Percentiles rank a stretch among this genome's conserved stretches.
Evolutionary conservation across 2,797 vertebrate species (phyloP).

Genomic region (Chelon labrosus): DNA sequence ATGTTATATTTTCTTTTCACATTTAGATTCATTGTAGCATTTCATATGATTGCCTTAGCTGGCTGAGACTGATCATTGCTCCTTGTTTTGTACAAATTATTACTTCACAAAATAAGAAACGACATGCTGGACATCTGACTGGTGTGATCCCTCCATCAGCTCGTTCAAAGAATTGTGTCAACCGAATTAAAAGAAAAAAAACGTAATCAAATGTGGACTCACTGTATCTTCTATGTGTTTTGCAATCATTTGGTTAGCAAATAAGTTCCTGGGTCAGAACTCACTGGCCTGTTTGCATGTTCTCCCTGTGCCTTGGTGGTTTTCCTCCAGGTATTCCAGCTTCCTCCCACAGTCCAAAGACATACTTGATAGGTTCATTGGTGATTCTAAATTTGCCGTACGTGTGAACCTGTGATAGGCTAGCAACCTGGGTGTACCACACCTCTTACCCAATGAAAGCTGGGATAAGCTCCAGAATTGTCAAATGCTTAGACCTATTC

Average conservation of each 20-base stretch:
- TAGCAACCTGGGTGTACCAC: too few relatives aligned
- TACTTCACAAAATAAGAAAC: conserved; percentile 63
- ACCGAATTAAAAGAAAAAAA: conserved; percentile 57
- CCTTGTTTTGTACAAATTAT: conserved; percentile 64
- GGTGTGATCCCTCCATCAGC: conserved; percentile 52
- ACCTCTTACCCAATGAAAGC: too few relatives aligned
- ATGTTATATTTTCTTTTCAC: conserved; percentile 30
- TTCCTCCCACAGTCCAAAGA: too few relatives aligned
- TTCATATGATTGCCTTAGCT: conserved; percentile 79
- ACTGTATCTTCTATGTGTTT: background rate
- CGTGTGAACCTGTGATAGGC: too few relatives aligned
- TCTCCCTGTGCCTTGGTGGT: too few relatives aligned
- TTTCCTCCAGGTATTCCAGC: too few relatives aligned
- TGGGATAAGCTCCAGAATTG: too few relatives aligned
- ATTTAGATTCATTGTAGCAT: conserved; percentile 53
- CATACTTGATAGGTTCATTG: too few relatives aligned
- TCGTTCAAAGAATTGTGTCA: conserved; percentile 52
- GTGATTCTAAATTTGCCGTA: too few relatives aligned
- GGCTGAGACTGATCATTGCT: conserved; percentile 82
- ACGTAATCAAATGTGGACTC: conserved; percentile 22
- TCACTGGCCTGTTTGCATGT: too few relatives aligned
- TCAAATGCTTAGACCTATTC: too few relatives aligned
- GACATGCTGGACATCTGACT: conserved; percentile 83
- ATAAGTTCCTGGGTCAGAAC: too few relatives aligned
- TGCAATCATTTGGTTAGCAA: background rate